A percentile compares a stretch with the other conserved stretches of the same genome.
Conservation (phyloP, 2,797 vertebrate species). For the Gymnothorax javanicus region DNA sequence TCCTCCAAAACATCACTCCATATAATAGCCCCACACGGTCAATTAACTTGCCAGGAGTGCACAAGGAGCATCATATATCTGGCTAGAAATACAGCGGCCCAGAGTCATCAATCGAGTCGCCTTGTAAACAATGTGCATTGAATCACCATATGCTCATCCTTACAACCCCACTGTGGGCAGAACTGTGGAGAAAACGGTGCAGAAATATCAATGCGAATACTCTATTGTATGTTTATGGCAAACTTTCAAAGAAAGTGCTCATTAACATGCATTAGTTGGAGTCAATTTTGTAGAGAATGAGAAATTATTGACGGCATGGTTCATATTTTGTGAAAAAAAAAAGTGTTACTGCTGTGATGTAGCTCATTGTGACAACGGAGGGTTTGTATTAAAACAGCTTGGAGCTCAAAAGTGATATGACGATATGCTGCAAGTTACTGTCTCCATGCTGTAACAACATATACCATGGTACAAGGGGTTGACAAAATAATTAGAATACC, state of each 20-base stretch:
- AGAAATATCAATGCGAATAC: not conserved
- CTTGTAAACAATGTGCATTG: slow-evolving; percentile 3
- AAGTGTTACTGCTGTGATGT: not conserved
- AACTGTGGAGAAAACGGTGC: not conserved
- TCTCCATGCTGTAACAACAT: too few species aligned
- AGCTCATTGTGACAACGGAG: not conserved
- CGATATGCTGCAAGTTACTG: not conserved
- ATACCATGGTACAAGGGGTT: too few species aligned
- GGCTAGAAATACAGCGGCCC: slow-evolving; percentile 6
- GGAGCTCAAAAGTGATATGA: not conserved
- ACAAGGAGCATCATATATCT: slow-evolving; percentile 9
- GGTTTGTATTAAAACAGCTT: not conserved
- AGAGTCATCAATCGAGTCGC: slow-evolving; percentile 14
- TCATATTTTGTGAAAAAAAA: not conserved
- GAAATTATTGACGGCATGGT: not conserved
- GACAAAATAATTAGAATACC: too few species aligned
- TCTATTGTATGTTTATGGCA: not conserved
- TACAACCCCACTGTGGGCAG: not conserved
- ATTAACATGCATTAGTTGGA: not conserved
- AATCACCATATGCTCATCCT: slow-evolving; percentile 20
- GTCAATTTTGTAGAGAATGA: not conserved
- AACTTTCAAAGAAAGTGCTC: not conserved
- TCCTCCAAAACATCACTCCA: slow-evolving; percentile 16
- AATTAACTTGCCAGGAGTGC: slow-evolving; percentile 21
- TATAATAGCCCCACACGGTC: slow-evolving; percentile 1